Percentiles rank a stretch among this genome's conserved stretches.
Conservation (phyloP, 2,888 invertebrate genomes). For the Ptilodon capucinus region DNA sequence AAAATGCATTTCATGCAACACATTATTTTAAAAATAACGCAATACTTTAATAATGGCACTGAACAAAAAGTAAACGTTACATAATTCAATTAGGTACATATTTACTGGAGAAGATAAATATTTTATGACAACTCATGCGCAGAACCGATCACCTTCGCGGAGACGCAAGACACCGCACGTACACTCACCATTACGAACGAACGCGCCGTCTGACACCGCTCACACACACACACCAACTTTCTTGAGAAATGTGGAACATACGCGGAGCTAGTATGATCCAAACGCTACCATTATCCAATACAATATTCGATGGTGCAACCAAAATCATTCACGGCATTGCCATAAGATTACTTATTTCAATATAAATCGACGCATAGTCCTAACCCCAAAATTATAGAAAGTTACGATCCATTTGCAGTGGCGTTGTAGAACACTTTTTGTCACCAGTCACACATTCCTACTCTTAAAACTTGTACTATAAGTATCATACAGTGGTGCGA, state of each 20-base stretch:
- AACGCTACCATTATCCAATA: neutral
- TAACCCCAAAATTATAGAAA: no score
- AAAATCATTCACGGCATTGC: neutral
- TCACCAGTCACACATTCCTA: no score
- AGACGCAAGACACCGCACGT: conserved; percentile 64
- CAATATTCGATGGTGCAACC: neutral
- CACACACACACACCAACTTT: neutral
- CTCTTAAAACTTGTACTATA: no score
- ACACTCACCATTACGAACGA: conserved; percentile 23
- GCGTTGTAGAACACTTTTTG: no score
- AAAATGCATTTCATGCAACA: conserved; percentile 79
- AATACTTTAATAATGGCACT: conserved; percentile 79
- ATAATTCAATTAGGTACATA: conserved; percentile 50
- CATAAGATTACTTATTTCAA: neutral
- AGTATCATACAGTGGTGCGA: no score
- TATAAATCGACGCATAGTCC: no score
- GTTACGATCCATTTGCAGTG: no score
- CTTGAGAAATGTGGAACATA: neutral
- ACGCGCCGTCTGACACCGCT: conserved; percentile 7
- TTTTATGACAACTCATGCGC: conserved; percentile 44
- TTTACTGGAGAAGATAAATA: conserved; percentile 52
- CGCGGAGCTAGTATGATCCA: neutral
- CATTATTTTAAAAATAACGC: conserved; percentile 77
- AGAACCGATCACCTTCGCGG: conserved; percentile 55
- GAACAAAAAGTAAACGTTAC: conserved; percentile 63